Evolutionary conservation across 37 sponge, comb jelly and placozoan genomes (phyloP).

Genomic region (Oopsacas minuta): DNA sequence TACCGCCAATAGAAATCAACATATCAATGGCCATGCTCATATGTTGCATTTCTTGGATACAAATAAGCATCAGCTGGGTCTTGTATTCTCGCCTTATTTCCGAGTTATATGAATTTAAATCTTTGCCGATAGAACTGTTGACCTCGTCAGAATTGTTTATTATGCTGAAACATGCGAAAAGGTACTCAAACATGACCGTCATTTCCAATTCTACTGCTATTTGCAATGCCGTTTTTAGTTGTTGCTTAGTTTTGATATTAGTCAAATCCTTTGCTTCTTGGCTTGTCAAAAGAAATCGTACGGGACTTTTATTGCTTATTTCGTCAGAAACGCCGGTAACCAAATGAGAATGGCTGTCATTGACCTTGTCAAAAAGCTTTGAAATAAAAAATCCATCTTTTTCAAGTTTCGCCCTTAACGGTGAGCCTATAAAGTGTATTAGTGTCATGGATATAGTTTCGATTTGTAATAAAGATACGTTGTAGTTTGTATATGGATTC

Average conservation of each 20-base stretch:
- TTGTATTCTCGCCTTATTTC: not conserved
- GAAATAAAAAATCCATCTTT: not conserved
- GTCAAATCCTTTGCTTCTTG: not conserved
- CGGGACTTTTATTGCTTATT: not conserved
- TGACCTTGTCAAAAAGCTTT: not conserved
- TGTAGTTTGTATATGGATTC: no score
- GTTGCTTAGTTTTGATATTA: not conserved
- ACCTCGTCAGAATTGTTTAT: not conserved
- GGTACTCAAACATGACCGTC: constrained; percentile 10
- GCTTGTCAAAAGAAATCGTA: not conserved
- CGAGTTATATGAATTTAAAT: not conserved
- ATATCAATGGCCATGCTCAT: not conserved
- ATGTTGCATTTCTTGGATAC: constrained; percentile 13
- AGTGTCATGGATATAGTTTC: no score
- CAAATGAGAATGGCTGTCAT: not conserved
- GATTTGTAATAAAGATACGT: no score
- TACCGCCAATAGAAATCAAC: not conserved
- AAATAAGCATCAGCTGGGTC: not conserved
- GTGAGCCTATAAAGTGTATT: no score
- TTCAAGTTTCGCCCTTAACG: no score
- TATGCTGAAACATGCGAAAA: not conserved
- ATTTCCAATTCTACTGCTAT: not conserved
- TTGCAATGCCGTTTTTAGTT: not conserved
- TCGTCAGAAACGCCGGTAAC: not conserved
- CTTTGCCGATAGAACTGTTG: not conserved